Percentiles rank a stretch among this genome's conserved stretches.
These are phyloP conservation scores for Drosophila limbata DNA, from an alignment of 2,888 invertebrate genomes.

Conservation along the genomic window DNA sequence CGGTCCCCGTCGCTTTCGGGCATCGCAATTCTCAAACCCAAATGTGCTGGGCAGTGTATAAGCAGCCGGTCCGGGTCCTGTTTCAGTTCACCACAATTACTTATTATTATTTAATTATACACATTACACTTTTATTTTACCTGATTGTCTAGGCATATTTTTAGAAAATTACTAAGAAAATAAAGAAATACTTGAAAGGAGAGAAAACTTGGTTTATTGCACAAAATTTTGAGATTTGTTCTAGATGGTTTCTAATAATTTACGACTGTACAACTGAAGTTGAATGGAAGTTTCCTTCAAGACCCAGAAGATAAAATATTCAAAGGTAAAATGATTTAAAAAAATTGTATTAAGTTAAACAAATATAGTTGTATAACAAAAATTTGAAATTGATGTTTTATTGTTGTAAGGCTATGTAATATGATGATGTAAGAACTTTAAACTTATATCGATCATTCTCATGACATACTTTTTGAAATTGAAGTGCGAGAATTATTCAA, in stretches of 20 bases:
- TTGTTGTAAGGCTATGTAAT: background rate
- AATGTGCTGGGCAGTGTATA: slow-evolving; percentile 62
- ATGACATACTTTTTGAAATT: background rate
- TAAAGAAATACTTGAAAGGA: background rate
- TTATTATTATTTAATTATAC: background rate
- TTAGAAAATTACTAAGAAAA: background rate
- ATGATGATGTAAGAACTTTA: background rate
- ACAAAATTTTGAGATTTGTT: slow-evolving; percentile 30
- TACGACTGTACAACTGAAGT: background rate
- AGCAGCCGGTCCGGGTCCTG: slow-evolving; percentile 68
- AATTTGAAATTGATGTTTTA: background rate
- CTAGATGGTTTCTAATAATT: slow-evolving; percentile 27
- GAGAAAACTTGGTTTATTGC: background rate
- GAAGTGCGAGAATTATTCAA: no score
- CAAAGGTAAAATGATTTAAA: background rate
- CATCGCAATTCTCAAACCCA: slow-evolving; percentile 45
- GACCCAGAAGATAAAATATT: background rate
- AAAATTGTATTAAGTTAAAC: background rate
- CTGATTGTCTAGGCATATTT: slow-evolving; percentile 31
- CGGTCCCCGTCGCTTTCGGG: slow-evolving; percentile 44
- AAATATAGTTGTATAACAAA: background rate
- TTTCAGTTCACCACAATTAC: background rate
- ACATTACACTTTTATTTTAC: slow-evolving; percentile 11
- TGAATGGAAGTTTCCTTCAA: background rate
- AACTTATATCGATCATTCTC: background rate